These are phyloP conservation scores for Argyresthia albistria DNA, from an alignment of 2,888 invertebrate genomes.

Conservation along the genomic window DNA sequence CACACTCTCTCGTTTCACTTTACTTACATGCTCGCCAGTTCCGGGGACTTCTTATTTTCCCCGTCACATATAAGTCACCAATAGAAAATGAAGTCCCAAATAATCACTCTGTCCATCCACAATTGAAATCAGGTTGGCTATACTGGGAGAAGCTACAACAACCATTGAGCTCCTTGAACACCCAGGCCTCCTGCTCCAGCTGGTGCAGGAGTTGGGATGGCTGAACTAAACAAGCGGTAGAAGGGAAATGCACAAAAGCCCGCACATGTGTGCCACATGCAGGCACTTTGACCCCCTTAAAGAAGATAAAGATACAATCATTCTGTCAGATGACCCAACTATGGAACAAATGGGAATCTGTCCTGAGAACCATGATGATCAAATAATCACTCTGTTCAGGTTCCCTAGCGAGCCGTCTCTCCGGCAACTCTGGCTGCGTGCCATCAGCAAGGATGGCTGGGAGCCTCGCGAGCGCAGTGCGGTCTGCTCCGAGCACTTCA, in stretches of 20 bases:
- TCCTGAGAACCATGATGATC: neutral
- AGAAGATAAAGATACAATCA: neutral
- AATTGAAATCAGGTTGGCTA: no score
- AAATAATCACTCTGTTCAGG: constrained; percentile 16
- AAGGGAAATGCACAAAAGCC: no score
- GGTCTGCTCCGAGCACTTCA: constrained; percentile 48
- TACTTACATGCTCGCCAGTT: no score
- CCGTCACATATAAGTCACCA: neutral
- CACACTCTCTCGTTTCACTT: no score
- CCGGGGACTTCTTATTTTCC: no score
- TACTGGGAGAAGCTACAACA: no score
- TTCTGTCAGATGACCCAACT: neutral
- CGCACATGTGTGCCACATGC: no score
- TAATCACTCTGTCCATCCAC: constrained; percentile 6
- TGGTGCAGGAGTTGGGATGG: no score
- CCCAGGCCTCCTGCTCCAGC: no score
- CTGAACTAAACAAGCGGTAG: no score
- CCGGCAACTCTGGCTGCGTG: constrained; percentile 37
- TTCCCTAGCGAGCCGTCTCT: constrained; percentile 34
- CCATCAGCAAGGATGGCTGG: constrained; percentile 32
- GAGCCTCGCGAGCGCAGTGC: constrained; percentile 35
- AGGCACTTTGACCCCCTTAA: no score
- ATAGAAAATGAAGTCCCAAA: neutral
- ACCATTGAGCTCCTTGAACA: neutral
- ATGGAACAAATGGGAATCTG: neutral